phyloP scores from a whole-genome alignment of 2,888 invertebrate genomes.

The Sesamia inferens region DNA sequence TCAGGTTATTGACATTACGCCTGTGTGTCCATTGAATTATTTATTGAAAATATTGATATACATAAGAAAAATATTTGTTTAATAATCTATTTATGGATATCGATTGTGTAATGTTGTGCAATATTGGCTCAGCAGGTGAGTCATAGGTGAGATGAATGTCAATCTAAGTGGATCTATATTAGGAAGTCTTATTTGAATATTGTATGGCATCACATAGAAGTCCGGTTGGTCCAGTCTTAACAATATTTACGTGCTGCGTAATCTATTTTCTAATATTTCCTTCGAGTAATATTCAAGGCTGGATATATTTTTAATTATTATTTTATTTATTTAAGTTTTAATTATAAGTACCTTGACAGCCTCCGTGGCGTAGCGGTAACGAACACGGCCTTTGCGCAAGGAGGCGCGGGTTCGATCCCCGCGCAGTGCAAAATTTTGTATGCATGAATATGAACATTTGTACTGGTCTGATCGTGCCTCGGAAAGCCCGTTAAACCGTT shows the following conservation, averaged over 20 bases:
- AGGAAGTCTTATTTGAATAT: constrained; percentile 15
- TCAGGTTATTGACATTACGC: constrained; percentile 62
- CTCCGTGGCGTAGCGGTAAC: too few relatives aligned
- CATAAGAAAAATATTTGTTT: constrained; percentile 37
- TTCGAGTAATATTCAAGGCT: not conserved
- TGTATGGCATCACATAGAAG: not conserved
- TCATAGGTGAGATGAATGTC: constrained; percentile 27
- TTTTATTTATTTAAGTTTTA: too few relatives aligned
- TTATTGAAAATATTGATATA: constrained; percentile 48
- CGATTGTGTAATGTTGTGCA: constrained; percentile 41
- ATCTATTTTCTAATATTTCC: not conserved
- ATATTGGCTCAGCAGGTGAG: constrained; percentile 27
- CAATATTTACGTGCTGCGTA: not conserved
- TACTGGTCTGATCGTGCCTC: too few relatives aligned
- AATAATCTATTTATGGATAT: not conserved
- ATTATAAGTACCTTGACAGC: too few relatives aligned
- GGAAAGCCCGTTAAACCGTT: too few relatives aligned
- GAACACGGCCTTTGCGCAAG: too few relatives aligned
- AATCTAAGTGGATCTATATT: not conserved
- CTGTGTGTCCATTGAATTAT: constrained; percentile 62
- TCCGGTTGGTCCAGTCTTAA: constrained; percentile 25
- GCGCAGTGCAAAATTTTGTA: too few relatives aligned
- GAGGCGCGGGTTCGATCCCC: too few relatives aligned
- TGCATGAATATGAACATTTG: too few relatives aligned
- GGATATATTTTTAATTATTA: not conserved